Evolutionary conservation across 2,797 vertebrate genomes (phyloP).

Genomic region (Scarus forsteni): DNA sequence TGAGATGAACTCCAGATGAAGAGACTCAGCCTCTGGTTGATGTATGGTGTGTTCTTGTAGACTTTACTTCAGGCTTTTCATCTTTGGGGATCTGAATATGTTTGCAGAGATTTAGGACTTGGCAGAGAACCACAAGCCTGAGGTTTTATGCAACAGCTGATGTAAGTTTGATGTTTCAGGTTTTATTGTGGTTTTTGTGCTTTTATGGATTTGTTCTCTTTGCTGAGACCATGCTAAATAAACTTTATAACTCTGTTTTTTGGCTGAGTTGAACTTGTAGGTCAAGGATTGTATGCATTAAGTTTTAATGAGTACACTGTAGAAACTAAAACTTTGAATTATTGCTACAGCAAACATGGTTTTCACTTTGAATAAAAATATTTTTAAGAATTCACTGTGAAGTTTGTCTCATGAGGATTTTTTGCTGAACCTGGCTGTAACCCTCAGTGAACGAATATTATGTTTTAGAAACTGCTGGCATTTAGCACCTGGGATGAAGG

Average conservation of each 20-base stretch:
- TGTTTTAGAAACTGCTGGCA: too few species aligned
- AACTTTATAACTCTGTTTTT: constrained; percentile 1
- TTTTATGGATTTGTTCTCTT: constrained; percentile 32
- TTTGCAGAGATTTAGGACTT: constrained; percentile 53
- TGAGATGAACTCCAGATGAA: constrained; percentile 58
- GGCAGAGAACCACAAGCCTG: constrained; percentile 56
- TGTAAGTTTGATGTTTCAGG: not conserved
- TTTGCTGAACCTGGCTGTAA: too few species aligned
- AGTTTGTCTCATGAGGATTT: too few species aligned
- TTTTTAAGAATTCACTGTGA: too few species aligned
- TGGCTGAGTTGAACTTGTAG: constrained; percentile 1
- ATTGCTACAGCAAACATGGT: too few species aligned
- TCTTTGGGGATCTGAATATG: constrained; percentile 54
- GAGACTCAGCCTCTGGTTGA: constrained; percentile 48
- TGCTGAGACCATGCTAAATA: constrained; percentile 12
- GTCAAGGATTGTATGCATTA: not conserved
- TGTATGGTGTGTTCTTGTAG: constrained; percentile 60
- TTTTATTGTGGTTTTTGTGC: not conserved
- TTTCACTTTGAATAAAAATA: too few species aligned
- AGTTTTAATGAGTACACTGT: not conserved
- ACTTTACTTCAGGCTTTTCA: constrained; percentile 60
- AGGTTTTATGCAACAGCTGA: constrained; percentile 40
- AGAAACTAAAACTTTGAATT: not conserved
- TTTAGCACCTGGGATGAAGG: too few species aligned
- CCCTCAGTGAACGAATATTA: too few species aligned